Base-by-base conservation (phyloP, 2,888 invertebrate genomes). In the Spisula solida region DNA sequence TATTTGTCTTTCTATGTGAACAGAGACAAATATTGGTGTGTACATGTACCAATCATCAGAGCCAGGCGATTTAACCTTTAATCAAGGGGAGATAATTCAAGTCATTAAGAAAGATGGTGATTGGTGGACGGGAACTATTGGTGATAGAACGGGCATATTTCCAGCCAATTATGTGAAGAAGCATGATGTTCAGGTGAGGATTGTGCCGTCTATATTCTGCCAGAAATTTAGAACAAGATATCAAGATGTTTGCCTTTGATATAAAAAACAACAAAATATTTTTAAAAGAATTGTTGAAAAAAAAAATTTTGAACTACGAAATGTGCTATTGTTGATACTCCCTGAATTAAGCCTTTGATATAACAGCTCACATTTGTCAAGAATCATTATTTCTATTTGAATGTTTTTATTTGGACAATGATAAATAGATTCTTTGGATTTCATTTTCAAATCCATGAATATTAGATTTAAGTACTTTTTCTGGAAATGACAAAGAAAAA, bases 81-180 rank as follows among this genome's bases (percentile, higher is more conserved):
- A 98, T 93, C 97, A 97, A 92, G 98, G 99, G 12, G 99, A 99
- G 96, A 97, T 98, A 94, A 98, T 99, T 88, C 97, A 98, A 94
- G 99, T 99, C 0, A 97, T 98, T 66, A 98, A 98, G 92, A 98
- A 98, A 91, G 99, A 99, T 90, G 99, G 99, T 0, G 99, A 99
- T 96, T 99, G 99, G 99, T 99, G 99, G 99, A 99, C 99, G 6
- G 99, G 99, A 48, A 97, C 98, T 92, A 97, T 99, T 93, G 98
- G 98, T 70, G 97, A 98, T 94, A 97, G 98, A 92, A 97, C 97
- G 16, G 99, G 99, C 86, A 99, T 99, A 93, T 99, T 99, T 97
- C 99, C 99, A 0, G 99, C 99, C 1, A 99, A 99, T 97, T 99
- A 99, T 97, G 99, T 97, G n/a, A 96, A 96, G 85, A 94, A 95